Evolutionary conservation across 2,797 vertebrate genomes (phyloP).

Genomic region (Poecilia picta): DNA sequence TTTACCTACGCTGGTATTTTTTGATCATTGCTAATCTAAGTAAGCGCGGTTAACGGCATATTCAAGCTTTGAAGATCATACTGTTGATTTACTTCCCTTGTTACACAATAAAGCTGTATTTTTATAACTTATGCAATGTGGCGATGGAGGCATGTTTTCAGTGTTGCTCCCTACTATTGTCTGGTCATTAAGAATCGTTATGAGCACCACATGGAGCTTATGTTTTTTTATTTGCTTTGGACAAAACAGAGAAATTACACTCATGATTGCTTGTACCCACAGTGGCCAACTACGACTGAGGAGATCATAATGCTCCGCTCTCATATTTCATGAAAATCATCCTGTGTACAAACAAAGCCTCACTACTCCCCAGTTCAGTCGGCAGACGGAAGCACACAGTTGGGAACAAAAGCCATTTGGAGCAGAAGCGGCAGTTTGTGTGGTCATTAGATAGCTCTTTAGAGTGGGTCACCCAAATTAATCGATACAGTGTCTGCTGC

Average conservation of each 20-base stretch:
- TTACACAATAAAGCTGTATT: slow-evolving; percentile 15
- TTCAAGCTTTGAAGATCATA: slow-evolving; percentile 33
- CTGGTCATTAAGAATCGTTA: slow-evolving; percentile 18
- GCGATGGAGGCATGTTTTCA: slow-evolving; percentile 14
- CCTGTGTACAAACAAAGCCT: slow-evolving; percentile 42
- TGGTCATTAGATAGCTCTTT: slow-evolving; percentile 69
- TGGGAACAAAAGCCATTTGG: slow-evolving; percentile 59
- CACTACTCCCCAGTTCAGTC: slow-evolving; percentile 48
- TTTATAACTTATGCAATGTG: slow-evolving; percentile 7
- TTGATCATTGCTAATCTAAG: slow-evolving; percentile 32
- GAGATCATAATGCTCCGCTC: slow-evolving; percentile 32
- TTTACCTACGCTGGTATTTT: slow-evolving; percentile 49
- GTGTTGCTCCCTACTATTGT: slow-evolving; percentile 15
- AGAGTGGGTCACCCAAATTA: slow-evolving; percentile 62
- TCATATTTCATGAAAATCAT: slow-evolving; percentile 39
- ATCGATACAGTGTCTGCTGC: slow-evolving; percentile 65
- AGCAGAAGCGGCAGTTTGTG: slow-evolving; percentile 42
- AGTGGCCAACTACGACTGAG: slow-evolving; percentile 3
- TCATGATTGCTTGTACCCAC: slow-evolving; percentile 19
- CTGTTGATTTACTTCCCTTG: slow-evolving; percentile 19
- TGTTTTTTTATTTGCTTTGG: slow-evolving; percentile 35
- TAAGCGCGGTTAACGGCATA: slow-evolving; percentile 38
- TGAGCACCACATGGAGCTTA: slow-evolving; percentile 9
- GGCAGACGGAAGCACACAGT: slow-evolving; percentile 33
- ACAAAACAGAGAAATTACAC: slow-evolving; percentile 19